Conservation (phyloP, 2,888 invertebrate genomes). For the Caenorhabditis afra region DNA sequence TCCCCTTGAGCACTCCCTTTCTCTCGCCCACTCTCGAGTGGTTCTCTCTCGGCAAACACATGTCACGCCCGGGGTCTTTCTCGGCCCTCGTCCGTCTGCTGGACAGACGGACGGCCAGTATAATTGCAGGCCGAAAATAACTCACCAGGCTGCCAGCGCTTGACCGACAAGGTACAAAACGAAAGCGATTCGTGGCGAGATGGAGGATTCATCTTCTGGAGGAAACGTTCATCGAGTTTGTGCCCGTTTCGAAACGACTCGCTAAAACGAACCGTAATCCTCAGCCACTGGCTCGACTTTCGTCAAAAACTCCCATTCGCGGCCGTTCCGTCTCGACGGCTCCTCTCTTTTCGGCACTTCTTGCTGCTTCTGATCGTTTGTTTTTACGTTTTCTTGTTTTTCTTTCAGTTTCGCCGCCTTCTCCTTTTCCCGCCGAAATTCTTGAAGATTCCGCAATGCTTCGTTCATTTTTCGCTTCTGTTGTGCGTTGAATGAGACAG, state of each 20-base stretch:
- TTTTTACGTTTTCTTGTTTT: constrained; percentile 10
- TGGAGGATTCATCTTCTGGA: constrained; percentile 23
- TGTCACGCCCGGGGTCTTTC: constrained; percentile 29
- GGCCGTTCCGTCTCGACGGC: neutral
- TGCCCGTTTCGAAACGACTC: too few species aligned
- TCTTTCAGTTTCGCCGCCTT: constrained; percentile 18
- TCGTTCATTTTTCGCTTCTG: constrained; percentile 14
- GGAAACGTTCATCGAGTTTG: neutral
- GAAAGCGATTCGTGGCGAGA: constrained; percentile 15
- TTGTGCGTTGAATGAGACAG: neutral
- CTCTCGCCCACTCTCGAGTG: constrained; percentile 29
- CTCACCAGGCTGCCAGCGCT: constrained; percentile 44
- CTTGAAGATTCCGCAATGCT: constrained; percentile 44
- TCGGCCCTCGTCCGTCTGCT: constrained; percentile 34
- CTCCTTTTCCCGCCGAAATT: constrained; percentile 38
- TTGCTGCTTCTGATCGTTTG: constrained; percentile 2
- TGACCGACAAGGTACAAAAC: constrained; percentile 31
- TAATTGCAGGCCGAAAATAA: constrained; percentile 20
- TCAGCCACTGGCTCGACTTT: constrained; percentile 32
- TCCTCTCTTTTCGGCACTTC: constrained; percentile 6
- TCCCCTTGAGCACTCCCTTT: constrained; percentile 18
- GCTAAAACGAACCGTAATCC: constrained; percentile 25
- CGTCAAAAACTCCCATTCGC: constrained; percentile 36
- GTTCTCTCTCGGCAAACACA: constrained; percentile 40
- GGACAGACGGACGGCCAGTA: constrained; percentile 4